Percentiles rank a stretch among this genome's conserved stretches.
Conservation (phyloP, 1,140 invertebrate species). For the Atta texana region DNA sequence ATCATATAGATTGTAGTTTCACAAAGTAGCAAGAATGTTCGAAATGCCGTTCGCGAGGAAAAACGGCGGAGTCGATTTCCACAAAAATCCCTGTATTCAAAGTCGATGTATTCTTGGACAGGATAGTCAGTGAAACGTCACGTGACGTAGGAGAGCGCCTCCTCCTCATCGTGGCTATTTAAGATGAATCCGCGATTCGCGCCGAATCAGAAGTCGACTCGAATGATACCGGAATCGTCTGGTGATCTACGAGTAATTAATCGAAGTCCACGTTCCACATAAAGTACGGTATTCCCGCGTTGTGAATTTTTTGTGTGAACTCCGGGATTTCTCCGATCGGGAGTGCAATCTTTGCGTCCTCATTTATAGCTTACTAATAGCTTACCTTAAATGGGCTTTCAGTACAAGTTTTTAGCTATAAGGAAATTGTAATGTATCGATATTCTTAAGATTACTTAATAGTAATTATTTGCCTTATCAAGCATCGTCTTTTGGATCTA, state of each 20-base stretch:
- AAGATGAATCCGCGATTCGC: conserved; percentile 49
- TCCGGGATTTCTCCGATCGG: not conserved
- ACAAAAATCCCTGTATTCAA: conserved; percentile 11
- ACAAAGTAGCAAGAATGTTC: not conserved
- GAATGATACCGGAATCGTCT: conserved; percentile 29
- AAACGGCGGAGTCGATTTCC: not conserved
- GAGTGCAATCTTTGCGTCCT: not conserved
- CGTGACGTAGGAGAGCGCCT: conserved; percentile 53
- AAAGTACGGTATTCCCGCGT: conserved; percentile 6
- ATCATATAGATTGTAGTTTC: not conserved
- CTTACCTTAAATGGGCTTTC: not conserved
- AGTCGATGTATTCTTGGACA: conserved; percentile 65
- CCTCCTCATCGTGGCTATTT: conserved; percentile 61
- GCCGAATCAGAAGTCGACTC: conserved; percentile 59
- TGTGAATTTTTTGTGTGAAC: not conserved
- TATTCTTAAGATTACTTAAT: conserved; percentile 15
- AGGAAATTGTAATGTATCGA: not conserved
- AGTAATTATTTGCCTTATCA: not conserved
- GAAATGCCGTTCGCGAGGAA: not conserved
- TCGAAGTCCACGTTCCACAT: conserved; percentile 24
- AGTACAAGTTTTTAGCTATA: not conserved
- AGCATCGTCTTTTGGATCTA: not conserved
- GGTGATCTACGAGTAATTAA: conserved; percentile 1
- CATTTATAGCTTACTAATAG: not conserved
- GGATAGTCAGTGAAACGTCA: conserved; percentile 65